Evolutionary conservation across 2,888 invertebrate species (phyloP).

Genomic region (Chrysolina oricalcia): DNA sequence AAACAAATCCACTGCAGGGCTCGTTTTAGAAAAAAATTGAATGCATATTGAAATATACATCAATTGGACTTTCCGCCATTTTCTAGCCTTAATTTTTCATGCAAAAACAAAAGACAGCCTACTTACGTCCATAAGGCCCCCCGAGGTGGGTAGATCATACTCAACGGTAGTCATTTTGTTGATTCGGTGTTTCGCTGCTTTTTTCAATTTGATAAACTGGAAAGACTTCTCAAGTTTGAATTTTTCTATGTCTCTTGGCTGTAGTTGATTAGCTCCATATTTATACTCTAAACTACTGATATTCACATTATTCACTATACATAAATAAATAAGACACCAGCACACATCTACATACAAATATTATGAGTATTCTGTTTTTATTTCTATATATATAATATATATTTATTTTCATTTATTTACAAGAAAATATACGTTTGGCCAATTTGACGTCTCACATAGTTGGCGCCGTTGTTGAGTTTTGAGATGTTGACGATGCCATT

Average conservation of each 20-base stretch:
- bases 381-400: constrained; percentile 35
- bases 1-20: neutral
- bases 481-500: constrained; percentile 38
- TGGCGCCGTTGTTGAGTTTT: constrained; percentile 52
- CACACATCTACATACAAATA: constrained; percentile 35
- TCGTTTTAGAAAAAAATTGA: neutral
- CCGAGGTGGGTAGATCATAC: constrained; percentile 85
- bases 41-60: constrained; percentile 12
- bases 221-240: constrained; percentile 10
- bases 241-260: constrained; percentile 42
- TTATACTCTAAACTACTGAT: constrained; percentile 35
- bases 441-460: constrained; percentile 51
- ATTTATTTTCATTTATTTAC: constrained; percentile 43
- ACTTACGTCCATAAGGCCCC: constrained; percentile 91
- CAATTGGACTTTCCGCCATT: constrained; percentile 56
- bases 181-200: neutral
- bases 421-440: constrained; percentile 42
- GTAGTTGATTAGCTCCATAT: constrained; percentile 38
- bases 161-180: constrained; percentile 77
- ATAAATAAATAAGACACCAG: constrained; percentile 40
- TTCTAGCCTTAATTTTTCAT: constrained; percentile 53
- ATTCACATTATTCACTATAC: constrained; percentile 34
- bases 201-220: constrained; percentile 14
- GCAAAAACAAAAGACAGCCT: constrained; percentile 49
- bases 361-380: constrained; percentile 41